Conservation (phyloP, 1,140 invertebrate species). For the Ladona fulva region DNA sequence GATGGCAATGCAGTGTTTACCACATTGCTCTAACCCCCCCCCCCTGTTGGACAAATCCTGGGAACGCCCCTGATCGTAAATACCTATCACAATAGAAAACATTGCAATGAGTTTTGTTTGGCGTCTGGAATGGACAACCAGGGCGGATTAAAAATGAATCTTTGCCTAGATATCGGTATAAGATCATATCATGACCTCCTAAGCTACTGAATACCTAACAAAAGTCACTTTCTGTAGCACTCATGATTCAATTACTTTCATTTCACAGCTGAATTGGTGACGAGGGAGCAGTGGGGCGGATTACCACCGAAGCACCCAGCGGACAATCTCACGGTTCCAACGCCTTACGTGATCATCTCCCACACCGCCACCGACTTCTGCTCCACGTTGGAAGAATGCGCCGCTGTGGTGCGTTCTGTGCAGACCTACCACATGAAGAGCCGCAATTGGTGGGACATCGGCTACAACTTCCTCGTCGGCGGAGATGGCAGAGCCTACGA, state of each 20-base stretch:
- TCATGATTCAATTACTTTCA: no score
- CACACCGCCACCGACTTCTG: conserved; percentile 29
- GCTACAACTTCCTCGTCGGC: conserved; percentile 67
- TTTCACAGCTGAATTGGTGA: conserved; percentile 16
- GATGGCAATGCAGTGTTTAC: no score
- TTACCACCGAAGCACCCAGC: conserved; percentile 18
- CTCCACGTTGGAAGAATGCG: conserved; percentile 27
- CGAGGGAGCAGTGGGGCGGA: conserved; percentile 23
- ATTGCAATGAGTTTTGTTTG: no score
- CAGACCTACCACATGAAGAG: conserved; percentile 66
- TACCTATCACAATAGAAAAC: no score
- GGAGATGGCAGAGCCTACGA: conserved; percentile 65
- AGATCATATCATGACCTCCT: no score
- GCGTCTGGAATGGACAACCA: no score
- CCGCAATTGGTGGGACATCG: conserved; percentile 54
- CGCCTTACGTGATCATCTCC: conserved; percentile 33
- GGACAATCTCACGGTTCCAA: conserved; percentile 25
- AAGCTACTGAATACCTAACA: no score
- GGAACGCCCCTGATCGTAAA: no score
- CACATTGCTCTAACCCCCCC: no score
- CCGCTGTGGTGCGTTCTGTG: conserved; percentile 41
- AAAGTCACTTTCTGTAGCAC: neutral
- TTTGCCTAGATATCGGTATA: no score
- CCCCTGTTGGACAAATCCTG: no score
- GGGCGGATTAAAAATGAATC: no score